Base-by-base conservation (phyloP, 2,113 vertebrate species). In the Apteryx mantelli region DNA sequence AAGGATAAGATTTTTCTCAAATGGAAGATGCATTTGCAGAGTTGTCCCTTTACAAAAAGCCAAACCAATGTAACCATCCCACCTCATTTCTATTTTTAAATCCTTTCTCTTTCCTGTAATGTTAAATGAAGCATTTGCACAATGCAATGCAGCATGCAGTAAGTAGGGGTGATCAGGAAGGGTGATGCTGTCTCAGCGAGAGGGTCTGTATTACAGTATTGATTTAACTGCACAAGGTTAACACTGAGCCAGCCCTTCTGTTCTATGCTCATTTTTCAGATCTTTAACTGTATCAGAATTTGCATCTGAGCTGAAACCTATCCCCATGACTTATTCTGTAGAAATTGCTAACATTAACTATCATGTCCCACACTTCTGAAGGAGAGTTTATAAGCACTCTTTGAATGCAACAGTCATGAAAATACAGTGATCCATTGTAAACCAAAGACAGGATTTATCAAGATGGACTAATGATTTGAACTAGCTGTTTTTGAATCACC, bases 131-230 rank as follows among this genome's bases (percentile, higher is more conserved):
- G 48, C 1, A 1, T 74, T 77, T 86, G 74, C n/a, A 34, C 48
- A 80, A 5, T 25, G 34, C 20, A 15, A 5, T 74, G 81, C 50
- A 91, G 52, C 36, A 14, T 36, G 53, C 58, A 82, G 21, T 46
- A 32, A 74, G 38, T 20, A 32, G 71, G 36, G 42, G 79, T 40
- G 55, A 63, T 64, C 55, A 77, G 87, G 75, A 78, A 91, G 56
- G 64, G 46, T 82, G 86, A 88, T 92, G 91, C 89, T 92, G 82
- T 52, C 87, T 96, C 91, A 91, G 87, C 85, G 73, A 0, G 0
- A 82, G 55, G 89, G 55, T 93, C 93, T 96, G 34, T 97, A 93
- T 97, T 97, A 94, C 89, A 70, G 19, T 97, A 96, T 95, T 93
- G 94, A 97, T 97, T 91, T 42, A 88, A 83, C 40, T 65, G 76